phyloP scores from a whole-genome alignment of 2,797 vertebrate species.

The Smutsia gigantea region DNA sequence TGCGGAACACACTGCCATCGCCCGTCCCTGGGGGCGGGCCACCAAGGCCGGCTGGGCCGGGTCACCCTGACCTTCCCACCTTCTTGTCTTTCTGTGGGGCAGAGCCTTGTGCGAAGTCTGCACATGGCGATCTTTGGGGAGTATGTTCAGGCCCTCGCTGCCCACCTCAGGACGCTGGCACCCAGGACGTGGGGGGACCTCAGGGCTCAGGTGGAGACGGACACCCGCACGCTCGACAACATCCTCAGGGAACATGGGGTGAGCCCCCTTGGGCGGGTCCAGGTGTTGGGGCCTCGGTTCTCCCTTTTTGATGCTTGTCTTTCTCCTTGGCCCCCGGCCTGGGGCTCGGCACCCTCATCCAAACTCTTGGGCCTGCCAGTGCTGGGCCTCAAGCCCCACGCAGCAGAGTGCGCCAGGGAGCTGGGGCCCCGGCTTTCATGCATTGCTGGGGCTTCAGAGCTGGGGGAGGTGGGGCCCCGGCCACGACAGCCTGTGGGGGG shows the following conservation, averaged over 20 bases:
- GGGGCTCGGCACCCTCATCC: no score
- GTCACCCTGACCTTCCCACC: neutral
- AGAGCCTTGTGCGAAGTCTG: slow-evolving; percentile 63
- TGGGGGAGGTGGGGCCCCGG: neutral
- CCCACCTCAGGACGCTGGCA: slow-evolving; percentile 59
- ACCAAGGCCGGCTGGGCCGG: neutral
- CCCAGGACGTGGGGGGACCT: slow-evolving; percentile 60
- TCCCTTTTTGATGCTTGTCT: neutral
- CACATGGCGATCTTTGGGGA: slow-evolving; percentile 59
- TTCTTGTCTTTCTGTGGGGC: neutral
- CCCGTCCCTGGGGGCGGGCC: no score
- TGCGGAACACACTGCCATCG: neutral
- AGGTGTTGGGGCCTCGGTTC: rapidly evolving
- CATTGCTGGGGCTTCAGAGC: neutral
- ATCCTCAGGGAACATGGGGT: slow-evolving; percentile 74
- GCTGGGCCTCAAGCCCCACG: neutral
- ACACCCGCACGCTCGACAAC: slow-evolving; percentile 63
- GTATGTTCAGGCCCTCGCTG: slow-evolving; percentile 77
- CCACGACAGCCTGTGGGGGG: neutral
- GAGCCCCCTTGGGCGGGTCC: slow-evolving; percentile 35
- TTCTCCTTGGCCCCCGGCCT: neutral
- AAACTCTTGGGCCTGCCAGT: rapidly evolving
- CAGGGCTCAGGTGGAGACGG: slow-evolving; percentile 71
- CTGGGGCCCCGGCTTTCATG: neutral
- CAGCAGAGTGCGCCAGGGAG: no score